Percentiles rank a stretch among this genome's conserved stretches.
These are phyloP conservation scores for Platyrinchus mystaceus DNA, from an alignment of 2,797 vertebrate genomes.

Conservation along the genomic window DNA sequence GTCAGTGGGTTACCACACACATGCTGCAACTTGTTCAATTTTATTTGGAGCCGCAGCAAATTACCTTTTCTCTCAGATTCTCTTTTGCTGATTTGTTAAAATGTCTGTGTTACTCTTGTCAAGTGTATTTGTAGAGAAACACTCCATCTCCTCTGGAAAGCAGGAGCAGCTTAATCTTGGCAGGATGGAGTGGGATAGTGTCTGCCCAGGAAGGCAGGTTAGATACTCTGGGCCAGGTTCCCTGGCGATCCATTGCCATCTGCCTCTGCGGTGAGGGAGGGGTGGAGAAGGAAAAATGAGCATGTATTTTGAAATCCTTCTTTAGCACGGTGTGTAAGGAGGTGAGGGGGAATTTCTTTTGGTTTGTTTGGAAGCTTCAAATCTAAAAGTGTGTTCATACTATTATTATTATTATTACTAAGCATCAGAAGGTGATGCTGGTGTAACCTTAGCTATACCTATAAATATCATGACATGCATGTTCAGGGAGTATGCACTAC, in stretches of 20 bases:
- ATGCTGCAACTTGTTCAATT: neutral
- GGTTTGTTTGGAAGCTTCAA: neutral
- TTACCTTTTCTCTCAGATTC: neutral
- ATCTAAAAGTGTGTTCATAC: neutral
- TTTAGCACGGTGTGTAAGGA: neutral
- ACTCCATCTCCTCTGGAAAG: neutral
- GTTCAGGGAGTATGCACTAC: neutral
- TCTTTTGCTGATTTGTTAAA: neutral
- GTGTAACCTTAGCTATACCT: neutral
- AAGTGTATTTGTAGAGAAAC: neutral
- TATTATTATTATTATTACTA: neutral
- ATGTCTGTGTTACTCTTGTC: neutral
- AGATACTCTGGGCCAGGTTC: neutral
- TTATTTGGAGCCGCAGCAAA: neutral
- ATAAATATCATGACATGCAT: neutral
- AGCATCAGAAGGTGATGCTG: neutral
- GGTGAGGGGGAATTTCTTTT: neutral
- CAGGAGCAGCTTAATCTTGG: neutral
- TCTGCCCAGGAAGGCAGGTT: neutral
- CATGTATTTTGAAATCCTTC: fast-evolving
- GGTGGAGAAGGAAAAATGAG: neutral
- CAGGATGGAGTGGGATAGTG: neutral
- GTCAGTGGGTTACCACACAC: neutral
- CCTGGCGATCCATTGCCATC: neutral
- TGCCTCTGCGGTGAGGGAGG: neutral